phyloP scores from a whole-genome alignment of 2,113 vertebrate species.

The Macrotus californicus region DNA sequence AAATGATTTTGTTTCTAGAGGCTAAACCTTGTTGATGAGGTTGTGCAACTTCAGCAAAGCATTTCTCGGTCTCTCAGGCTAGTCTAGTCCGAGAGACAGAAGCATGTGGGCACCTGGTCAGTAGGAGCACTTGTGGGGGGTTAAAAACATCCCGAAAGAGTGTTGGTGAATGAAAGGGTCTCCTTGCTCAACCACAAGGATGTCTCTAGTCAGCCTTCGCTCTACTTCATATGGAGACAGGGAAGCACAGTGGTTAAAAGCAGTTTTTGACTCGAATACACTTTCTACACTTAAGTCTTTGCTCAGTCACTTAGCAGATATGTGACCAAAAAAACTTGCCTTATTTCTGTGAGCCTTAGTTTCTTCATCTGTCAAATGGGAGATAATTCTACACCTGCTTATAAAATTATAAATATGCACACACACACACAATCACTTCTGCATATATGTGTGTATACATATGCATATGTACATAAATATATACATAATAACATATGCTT shows the following conservation, averaged over 20 bases:
- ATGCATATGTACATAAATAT: not conserved
- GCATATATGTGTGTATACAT: not conserved
- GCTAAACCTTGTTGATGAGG: not conserved
- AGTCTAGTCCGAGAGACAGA: not conserved
- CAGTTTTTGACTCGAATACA: not conserved
- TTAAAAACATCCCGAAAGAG: not conserved
- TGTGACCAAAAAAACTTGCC: not conserved
- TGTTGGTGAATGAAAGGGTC: not conserved
- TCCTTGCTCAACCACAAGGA: not conserved
- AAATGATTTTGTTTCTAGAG: not conserved
- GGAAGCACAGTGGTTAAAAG: not conserved
- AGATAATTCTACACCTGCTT: not conserved
- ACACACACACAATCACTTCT: not conserved
- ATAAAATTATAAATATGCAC: not conserved
- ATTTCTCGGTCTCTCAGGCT: not conserved
- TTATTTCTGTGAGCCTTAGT: not conserved
- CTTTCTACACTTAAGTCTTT: not conserved
- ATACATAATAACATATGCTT: not conserved
- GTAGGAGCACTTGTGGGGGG: not conserved
- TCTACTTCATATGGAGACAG: not conserved
- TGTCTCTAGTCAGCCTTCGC: not conserved
- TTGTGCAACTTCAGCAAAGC: not conserved
- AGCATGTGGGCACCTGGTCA: fast-evolving
- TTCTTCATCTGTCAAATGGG: not conserved
- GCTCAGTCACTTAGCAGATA: not conserved